These are phyloP conservation scores for Acanthisitta chloris DNA, from an alignment of 2,113 vertebrate species.

Conservation along the genomic window DNA sequence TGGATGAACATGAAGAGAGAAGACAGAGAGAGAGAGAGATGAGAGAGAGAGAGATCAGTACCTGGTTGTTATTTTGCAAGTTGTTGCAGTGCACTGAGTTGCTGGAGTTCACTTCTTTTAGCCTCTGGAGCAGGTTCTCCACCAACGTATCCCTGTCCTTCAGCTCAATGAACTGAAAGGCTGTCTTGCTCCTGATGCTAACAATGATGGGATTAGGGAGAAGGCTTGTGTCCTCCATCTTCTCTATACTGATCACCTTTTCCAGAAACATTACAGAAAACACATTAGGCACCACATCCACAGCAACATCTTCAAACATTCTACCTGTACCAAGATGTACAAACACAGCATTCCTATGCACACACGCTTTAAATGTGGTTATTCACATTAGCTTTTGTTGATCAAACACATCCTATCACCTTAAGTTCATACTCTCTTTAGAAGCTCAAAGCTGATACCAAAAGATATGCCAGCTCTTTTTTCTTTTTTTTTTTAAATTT, in stretches of 20 bases:
- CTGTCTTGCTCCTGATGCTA: conserved; percentile 86
- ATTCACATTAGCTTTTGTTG: background rate
- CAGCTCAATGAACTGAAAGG: conserved; percentile 96
- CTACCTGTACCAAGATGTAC: background rate
- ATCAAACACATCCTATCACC: background rate
- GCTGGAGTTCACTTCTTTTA: conserved; percentile 72
- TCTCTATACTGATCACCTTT: conserved; percentile 92
- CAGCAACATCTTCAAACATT: background rate
- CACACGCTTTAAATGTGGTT: background rate
- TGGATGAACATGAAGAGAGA: background rate
- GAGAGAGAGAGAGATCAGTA: conserved; percentile 5
- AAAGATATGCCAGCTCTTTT: background rate
- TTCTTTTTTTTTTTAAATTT: background rate
- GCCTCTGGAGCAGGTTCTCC: conserved; percentile 76
- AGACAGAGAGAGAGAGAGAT: background rate
- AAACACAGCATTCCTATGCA: background rate
- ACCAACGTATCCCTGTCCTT: conserved; percentile 83
- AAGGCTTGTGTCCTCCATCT: conserved; percentile 88
- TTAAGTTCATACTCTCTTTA: background rate
- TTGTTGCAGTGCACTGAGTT: conserved; percentile 34
- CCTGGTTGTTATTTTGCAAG: conserved; percentile 57
- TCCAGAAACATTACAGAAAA: background rate
- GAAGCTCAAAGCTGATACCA: background rate
- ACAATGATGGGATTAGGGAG: conserved; percentile 92
- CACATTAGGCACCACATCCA: background rate